Evolutionary conservation across 2,888 invertebrate genomes (phyloP).

Genomic region (Rotaria sp.): DNA sequence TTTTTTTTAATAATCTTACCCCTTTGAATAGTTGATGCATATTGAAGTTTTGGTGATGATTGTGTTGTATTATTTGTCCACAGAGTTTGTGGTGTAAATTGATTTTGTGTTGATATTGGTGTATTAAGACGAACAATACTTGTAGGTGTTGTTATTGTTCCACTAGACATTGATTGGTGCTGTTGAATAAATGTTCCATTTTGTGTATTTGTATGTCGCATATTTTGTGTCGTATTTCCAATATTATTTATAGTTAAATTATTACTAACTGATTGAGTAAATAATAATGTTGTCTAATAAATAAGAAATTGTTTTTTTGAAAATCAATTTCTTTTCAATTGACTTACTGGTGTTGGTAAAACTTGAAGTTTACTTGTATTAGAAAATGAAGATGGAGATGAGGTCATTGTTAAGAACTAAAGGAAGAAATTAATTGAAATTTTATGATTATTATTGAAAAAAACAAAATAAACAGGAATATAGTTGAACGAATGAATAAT

Average conservation of each 20-base stretch:
- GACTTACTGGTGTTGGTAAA: neutral
- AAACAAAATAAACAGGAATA: neutral
- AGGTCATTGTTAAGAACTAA: neutral
- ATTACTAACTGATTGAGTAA: slow-evolving; percentile 13
- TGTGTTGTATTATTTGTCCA: neutral
- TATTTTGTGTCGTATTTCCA: slow-evolving; percentile 2
- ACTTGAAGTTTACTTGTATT: neutral
- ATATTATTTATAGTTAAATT: slow-evolving; percentile 25
- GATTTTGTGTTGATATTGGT: neutral
- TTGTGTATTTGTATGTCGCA: neutral
- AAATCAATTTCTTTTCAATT: neutral
- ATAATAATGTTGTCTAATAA: neutral
- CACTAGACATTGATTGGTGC: neutral
- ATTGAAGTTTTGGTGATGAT: neutral
- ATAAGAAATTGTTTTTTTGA: too few relatives aligned
- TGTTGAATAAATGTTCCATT: neutral
- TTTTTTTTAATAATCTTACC: neutral
- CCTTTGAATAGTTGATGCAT: neutral
- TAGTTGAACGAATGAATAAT: neutral
- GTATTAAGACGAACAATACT: neutral
- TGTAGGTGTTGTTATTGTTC: neutral
- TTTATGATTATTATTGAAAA: neutral
- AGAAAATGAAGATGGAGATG: neutral
- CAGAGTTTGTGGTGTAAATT: neutral
- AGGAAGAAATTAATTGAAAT: neutral